Base-by-base conservation (phyloP, 2,113 vertebrate species). In the Lamprotornis superbus region DNA sequence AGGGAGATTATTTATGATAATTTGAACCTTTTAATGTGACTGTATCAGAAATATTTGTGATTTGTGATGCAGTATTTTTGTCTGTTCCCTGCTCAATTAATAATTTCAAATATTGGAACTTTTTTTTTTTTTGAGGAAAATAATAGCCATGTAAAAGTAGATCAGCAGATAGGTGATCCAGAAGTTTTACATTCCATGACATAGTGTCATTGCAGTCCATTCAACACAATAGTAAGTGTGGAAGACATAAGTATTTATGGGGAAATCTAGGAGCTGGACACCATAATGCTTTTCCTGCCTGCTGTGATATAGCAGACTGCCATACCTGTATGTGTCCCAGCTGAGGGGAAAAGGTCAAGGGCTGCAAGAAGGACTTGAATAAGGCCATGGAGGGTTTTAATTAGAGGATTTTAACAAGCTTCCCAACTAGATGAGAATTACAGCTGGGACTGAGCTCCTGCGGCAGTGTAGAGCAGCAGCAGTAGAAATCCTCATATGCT, bases 401-500 rank as follows among this genome's bases (percentile, higher is more conserved):
- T 90, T 83, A 94, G 80, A 67, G 33, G 68, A 77, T 86, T 93
- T 94, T 94, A 92, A 93, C 79, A 77, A 92, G 86, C 79, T 90
- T 90, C 64, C 76, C 68, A 81, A 23, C 42, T 90, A 75, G 89
- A 89, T 47, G 88, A 86, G 89, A 92, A 77, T 80, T 89, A 91
- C 94, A 92, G 61, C 83, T 96, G 80, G 71, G 80, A 15, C 55
- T 86, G 90, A 91, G 79, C 28, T 92, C 71, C 71, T 67, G 50
- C 4, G 15, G 75, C 63, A 90, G 49, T 16, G 15, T 15, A 59
- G 83, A 49, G 73, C 55, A 89, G 83, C 57, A 82, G 83, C 64
- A 80, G 82, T 46, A 83, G 52, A 50, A 69, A 64, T 19, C 60
- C 82, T 74, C 37, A 47, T 52, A 3, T 37, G 59, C 52, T 93